Conservation (phyloP, 2,113 vertebrate genomes). For the Cryptotis parvus region DNA sequence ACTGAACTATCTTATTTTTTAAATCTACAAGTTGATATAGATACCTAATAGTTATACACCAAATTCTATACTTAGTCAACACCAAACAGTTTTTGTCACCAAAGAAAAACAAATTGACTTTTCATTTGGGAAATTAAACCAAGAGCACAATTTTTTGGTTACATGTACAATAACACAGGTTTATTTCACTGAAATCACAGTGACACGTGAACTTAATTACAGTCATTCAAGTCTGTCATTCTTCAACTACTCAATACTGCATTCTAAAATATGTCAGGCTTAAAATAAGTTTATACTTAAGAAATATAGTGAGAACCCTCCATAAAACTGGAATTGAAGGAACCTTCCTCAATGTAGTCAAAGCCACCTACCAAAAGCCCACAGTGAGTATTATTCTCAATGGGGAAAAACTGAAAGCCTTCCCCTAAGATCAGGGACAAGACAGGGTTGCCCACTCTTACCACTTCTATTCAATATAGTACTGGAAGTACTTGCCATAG, state of each 20-base stretch:
- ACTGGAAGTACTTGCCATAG: too few relatives aligned
- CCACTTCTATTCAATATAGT: too few relatives aligned
- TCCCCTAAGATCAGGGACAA: too few relatives aligned
- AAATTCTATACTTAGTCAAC: too few relatives aligned
- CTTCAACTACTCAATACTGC: constrained; percentile 54
- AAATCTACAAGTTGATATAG: background rate
- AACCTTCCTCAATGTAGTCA: too few relatives aligned
- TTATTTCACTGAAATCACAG: constrained; percentile 46
- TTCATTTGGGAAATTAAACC: background rate
- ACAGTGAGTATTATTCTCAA: too few relatives aligned
- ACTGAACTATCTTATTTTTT: background rate
- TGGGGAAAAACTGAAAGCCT: too few relatives aligned
- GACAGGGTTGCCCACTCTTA: too few relatives aligned
- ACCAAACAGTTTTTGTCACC: background rate
- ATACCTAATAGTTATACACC: background rate
- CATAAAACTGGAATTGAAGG: too few relatives aligned
- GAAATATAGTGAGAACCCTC: constrained; percentile 58
- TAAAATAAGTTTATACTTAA: constrained; percentile 14
- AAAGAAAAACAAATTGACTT: background rate
- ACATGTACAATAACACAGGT: background rate
- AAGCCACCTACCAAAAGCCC: too few relatives aligned
- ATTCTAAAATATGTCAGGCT: constrained; percentile 17
- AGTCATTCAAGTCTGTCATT: constrained; percentile 57
- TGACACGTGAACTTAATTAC: constrained; percentile 65
- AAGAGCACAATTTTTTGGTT: constrained; percentile 32